These are phyloP conservation scores for Sebastes steindachneri DNA, from an alignment of 2,797 vertebrate genomes.

Conservation along the genomic window DNA sequence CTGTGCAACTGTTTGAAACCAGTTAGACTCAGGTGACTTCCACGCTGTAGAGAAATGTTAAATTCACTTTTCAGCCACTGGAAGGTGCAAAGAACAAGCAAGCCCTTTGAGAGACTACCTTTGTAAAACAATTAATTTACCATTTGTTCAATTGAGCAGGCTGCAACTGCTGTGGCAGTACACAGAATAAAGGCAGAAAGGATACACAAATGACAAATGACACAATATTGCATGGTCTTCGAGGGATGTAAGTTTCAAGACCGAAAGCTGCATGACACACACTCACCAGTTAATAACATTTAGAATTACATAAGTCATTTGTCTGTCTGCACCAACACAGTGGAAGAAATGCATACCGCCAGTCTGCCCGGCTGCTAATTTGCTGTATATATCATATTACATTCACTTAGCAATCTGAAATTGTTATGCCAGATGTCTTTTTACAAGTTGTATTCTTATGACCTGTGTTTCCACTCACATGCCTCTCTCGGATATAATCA, in stretches of 20 bases:
- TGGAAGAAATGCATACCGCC: conserved; percentile 2
- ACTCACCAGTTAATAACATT: conserved; percentile 8
- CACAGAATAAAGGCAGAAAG: not conserved
- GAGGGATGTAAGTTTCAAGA: not conserved
- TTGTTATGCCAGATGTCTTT: conserved; percentile 40
- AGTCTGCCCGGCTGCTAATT: conserved; percentile 7
- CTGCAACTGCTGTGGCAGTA: not conserved
- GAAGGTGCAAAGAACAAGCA: conserved; percentile 40
- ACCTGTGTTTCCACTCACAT: conserved; percentile 5
- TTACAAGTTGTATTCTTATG: not conserved
- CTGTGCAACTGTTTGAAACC: not conserved
- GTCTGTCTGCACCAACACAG: conserved; percentile 19
- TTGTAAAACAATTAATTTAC: not conserved
- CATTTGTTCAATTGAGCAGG: not conserved
- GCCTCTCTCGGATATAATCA: not conserved
- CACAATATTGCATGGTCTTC: not conserved
- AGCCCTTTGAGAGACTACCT: not conserved
- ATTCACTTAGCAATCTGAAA: conserved; percentile 9
- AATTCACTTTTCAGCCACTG: conserved; percentile 42
- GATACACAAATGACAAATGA: not conserved
- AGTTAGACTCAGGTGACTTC: not conserved
- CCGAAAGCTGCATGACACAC: not conserved
- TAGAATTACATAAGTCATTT: not conserved
- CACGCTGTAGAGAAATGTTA: not conserved
- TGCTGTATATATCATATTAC: conserved; percentile 34